Evolutionary conservation across 2,113 vertebrate genomes (phyloP), one percentile per base, ranked within the genome.

Genomic region (Lampris incognitus): DNA sequence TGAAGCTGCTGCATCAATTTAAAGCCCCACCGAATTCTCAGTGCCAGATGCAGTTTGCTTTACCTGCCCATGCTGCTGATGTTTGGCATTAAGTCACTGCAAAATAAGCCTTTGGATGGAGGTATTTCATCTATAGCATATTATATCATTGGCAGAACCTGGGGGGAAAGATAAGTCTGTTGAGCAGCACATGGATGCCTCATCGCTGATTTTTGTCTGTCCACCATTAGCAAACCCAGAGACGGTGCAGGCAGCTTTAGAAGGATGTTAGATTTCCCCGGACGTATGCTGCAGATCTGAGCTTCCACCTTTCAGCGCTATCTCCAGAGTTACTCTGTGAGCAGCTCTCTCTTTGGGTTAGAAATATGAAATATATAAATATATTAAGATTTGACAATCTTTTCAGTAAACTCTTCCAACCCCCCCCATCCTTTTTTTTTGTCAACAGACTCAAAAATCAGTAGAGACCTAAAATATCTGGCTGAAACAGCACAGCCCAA

Each of bases 1-100:
- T 85, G 73, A 87, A 90, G 83, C 72, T 82, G 67, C 86, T 84
- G 83, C 87, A 71, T 91, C 87, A 88, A 77, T 85, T 78, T 66
- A 82, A 87, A 88, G 75, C 75, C 57, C 24, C 52, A 52, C 63
- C 76, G 79, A 88, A 92, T 87, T 80, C 79, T 82, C 61, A 39
- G 79, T 67, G 69, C 81, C 83, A 59, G 74, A 82, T 88, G 66
- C 71, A 72, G 75, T 82, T 86, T 82, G 77, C 74, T 81, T 81
- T 78, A 92, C 85, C 87, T 91, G 86, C 74, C 60, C 74, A 74
- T 79, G 2, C 46, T 68, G 72, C 36, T 50, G 40, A 76, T 36
- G 40, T 68, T 76, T 74, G 13, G 76, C 56, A 52, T 78, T 66
- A 81, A 76, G 58, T 58, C 24, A 0, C 9, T 5, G 24, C 57